A percentile compares a stretch with the other conserved stretches of the same genome.
Conservation (phyloP, 30 jellyfish, hydroid and myxozoan species). For the Aurelia sp. region DNA sequence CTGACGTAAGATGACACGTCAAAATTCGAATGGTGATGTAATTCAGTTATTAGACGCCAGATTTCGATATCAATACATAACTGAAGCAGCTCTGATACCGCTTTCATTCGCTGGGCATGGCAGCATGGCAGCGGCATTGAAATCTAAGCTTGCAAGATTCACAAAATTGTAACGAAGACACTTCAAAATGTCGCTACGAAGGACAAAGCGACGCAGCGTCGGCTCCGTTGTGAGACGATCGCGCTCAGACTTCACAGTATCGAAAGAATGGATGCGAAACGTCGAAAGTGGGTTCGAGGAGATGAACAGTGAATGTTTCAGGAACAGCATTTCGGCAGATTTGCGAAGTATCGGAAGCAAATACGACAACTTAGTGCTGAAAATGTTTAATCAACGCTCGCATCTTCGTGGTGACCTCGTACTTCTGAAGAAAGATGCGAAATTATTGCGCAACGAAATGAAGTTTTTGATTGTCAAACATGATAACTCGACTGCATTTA, state of each 20-base stretch:
- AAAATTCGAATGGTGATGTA: no score
- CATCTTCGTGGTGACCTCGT: constrained; percentile 46
- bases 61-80: no score
- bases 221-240: constrained; percentile 32
- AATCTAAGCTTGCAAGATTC: no score
- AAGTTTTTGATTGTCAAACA: constrained; percentile 48
- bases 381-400: constrained; percentile 61
- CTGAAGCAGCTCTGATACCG: no score
- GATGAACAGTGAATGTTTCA: background rate
- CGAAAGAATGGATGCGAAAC: constrained; percentile 28
- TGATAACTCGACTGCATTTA: constrained; percentile 54
- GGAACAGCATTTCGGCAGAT: constrained; percentile 47
- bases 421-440: constrained; percentile 58
- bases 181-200: constrained; percentile 47
- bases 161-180: no score
- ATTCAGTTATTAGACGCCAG: no score
- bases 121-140: no score
- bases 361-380: constrained; percentile 57
- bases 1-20: no score
- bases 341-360: constrained; percentile 65
- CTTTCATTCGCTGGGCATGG: no score
- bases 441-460: constrained; percentile 56
- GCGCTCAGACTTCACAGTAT: constrained; percentile 21
- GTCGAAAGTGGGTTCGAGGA: constrained; percentile 65
- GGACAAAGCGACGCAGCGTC: constrained; percentile 24